These are phyloP conservation scores for Drosophila teissieri DNA, from an alignment of 1,140 invertebrate genomes.

Conservation along the genomic window DNA sequence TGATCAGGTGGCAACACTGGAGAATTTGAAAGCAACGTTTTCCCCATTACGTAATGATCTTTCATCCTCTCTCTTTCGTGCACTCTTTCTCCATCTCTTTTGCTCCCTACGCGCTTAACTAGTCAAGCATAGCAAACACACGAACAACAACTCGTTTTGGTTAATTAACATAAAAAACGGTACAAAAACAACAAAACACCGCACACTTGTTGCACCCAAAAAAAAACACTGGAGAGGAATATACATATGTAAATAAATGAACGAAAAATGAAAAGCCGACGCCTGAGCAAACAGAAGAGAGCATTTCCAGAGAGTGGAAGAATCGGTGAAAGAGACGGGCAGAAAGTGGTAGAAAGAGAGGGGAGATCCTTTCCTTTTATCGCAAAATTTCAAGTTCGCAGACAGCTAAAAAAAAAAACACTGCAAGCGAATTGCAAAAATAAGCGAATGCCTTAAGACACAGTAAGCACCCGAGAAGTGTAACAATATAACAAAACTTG, in stretches of 20 bases:
- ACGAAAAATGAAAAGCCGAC: conserved; percentile 33
- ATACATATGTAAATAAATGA: conserved; percentile 36
- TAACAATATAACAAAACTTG: not conserved
- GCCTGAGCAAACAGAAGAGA: conserved; percentile 60
- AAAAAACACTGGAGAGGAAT: conserved; percentile 21
- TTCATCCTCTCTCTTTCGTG: conserved; percentile 6
- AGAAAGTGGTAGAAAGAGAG: not conserved
- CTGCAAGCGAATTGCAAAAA: conserved; percentile 6
- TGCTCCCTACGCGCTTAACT: conserved; percentile 70
- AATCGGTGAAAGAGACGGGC: not conserved
- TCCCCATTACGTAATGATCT: conserved; percentile 66
- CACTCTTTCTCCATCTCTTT: conserved; percentile 10
- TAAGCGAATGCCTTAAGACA: conserved; percentile 1
- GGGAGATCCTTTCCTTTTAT: conserved; percentile 31
- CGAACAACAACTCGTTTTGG: conserved; percentile 61
- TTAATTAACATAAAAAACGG: conserved; percentile 78
- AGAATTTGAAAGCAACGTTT: conserved; percentile 64
- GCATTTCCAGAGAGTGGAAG: conserved; percentile 22
- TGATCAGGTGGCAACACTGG: conserved; percentile 65
- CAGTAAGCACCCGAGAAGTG: not conserved
- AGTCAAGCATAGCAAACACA: conserved; percentile 64
- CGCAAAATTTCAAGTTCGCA: conserved; percentile 19
- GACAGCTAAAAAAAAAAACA: not conserved
- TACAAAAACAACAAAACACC: conserved; percentile 45
- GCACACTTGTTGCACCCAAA: conserved; percentile 67